A percentile compares a stretch with the other conserved stretches of the same genome.
Conservation (phyloP, 2,797 vertebrate species). For the Schizopygopsis malacanthus region DNA sequence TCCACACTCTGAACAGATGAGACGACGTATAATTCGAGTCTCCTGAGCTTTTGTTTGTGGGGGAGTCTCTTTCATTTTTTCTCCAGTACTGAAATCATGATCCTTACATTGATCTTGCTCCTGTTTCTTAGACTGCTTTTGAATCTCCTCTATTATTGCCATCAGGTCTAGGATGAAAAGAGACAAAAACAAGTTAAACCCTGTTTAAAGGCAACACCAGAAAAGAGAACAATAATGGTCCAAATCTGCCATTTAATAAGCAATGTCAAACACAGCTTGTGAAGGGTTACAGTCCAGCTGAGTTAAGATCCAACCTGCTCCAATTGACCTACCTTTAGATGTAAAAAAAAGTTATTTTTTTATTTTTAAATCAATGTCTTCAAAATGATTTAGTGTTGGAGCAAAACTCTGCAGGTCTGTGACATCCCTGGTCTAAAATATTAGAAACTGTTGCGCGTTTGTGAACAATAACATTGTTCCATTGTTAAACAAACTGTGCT, state of each 20-base stretch:
- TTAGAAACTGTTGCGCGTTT: neutral
- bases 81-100: neutral
- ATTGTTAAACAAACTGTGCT: neutral
- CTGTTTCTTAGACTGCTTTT: too few relatives aligned
- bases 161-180: neutral
- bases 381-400: too few relatives aligned
- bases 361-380: too few relatives aligned
- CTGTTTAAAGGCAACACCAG: too few relatives aligned
- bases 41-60: neutral
- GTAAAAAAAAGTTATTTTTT: too few relatives aligned
- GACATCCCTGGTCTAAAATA: neutral
- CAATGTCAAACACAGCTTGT: neutral
- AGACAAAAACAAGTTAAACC: neutral
- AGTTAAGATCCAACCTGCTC: too few relatives aligned
- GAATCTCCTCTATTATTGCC: neutral
- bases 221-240: neutral
- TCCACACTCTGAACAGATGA: too few relatives aligned
- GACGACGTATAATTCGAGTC: too few relatives aligned
- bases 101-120: neutral
- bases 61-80: neutral
- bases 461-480: neutral
- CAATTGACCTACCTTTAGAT: too few relatives aligned
- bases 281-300: too few relatives aligned
- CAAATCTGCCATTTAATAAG: too few relatives aligned
- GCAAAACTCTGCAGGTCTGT: too few relatives aligned